Evolutionary conservation across 2,113 vertebrate species (phyloP), one percentile per base, ranked within the genome.

Genomic region (Ailurus styani): DNA sequence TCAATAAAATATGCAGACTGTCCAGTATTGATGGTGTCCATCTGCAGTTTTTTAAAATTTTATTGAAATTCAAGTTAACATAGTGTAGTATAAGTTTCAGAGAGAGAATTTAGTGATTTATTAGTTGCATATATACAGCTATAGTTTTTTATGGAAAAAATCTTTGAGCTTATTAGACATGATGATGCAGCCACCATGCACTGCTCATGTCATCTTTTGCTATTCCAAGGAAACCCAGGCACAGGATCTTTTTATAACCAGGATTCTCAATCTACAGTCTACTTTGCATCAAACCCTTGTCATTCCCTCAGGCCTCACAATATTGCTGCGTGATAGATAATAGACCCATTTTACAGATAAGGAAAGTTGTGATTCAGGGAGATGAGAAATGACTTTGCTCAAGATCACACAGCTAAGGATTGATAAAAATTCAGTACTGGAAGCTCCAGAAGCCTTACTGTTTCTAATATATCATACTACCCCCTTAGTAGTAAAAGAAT

Each of bases 1-100:
- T 95, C 84, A 97, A 89, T 96, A 94, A 98, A 92, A 29, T 93
- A 93, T 91, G 31, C 40, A 93, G 64, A 89, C 47, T 95, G 17
- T 93, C 70, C 82, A 50, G 72, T 66, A 47, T 52, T 68, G 90
- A 91, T 90, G 82, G 11, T 5, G 13, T 96, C 52, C 17, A 40
- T 88, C 20, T 96, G 5, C 31, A 92, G 42, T 91, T 96, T 96
- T 34, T 34, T 17, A 34, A 34, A n/a, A 20, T 37, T 68, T n/a
- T 68, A 68, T 68, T n/a, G n/a, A 37, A 68, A 37, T 68, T 68
- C 66, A 68, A 68, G 66, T 68, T 68, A 68, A 37, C 18, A 20
- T 68, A 68, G 18, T 68, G 34, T 68, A 68, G n/a, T 37, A 68
- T 37, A 68, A n/a, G 66, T 68, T 68, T 37, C 66, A n/a, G 18